Conservation (phyloP, 2,797 vertebrate species). For the Salarias fasciatus region DNA sequence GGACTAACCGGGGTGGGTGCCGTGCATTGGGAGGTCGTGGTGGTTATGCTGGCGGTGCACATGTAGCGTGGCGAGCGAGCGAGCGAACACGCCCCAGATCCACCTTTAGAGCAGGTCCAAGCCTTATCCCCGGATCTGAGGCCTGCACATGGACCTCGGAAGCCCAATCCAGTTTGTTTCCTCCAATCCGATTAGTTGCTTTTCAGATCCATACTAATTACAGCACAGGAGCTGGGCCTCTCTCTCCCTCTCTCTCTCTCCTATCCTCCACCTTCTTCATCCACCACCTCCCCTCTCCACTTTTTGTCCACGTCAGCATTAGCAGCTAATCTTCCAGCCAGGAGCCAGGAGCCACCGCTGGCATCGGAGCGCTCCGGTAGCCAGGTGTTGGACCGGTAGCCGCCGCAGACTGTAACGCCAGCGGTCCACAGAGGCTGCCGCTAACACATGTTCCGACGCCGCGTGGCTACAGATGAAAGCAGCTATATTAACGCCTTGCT, state of each 20-base stretch:
- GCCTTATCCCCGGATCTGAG: slow-evolving; percentile 65
- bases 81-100: slow-evolving; percentile 16
- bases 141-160: slow-evolving; percentile 55
- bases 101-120: slow-evolving; percentile 50
- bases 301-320: slow-evolving; percentile 78
- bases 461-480: slow-evolving; percentile 31
- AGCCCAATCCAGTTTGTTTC: slow-evolving; percentile 81
- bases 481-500: slow-evolving; percentile 43
- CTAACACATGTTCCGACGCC: slow-evolving; percentile 35
- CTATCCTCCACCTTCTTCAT: slow-evolving; percentile 45
- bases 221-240: slow-evolving; percentile 59
- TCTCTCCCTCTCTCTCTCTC: slow-evolving; percentile 32
- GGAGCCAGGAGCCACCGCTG: slow-evolving; percentile 45
- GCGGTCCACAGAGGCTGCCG: slow-evolving; percentile 28
- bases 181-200: slow-evolving; percentile 83
- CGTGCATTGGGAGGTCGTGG: not conserved
- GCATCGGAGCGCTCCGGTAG: slow-evolving; percentile 37
- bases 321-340: slow-evolving; percentile 75
- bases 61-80: slow-evolving; percentile 27
- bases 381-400: slow-evolving; percentile 57
- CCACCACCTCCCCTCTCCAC: slow-evolving; percentile 40
- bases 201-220: slow-evolving; percentile 85
- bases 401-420: slow-evolving; percentile 12
- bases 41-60: slow-evolving; percentile 11
- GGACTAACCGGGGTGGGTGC: slow-evolving; percentile 14